A percentile compares a stretch with the other conserved stretches of the same genome.
phyloP scores from a whole-genome alignment of 1,140 invertebrate genomes.

The Neodiprion lecontei region DNA sequence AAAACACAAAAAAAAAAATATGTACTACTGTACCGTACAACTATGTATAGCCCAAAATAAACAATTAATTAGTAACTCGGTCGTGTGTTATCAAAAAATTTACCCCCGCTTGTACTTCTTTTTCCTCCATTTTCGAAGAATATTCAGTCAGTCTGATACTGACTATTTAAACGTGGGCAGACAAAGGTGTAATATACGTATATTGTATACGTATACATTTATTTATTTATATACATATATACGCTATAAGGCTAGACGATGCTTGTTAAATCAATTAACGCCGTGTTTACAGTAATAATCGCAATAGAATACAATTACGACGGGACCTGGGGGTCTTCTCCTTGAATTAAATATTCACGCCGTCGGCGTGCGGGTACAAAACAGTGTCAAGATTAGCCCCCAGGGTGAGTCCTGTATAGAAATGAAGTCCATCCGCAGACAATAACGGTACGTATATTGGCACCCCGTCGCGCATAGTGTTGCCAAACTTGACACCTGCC shows the following conservation, averaged over 20 bases:
- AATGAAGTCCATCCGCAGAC: background rate
- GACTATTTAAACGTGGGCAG: too few species aligned
- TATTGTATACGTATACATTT: background rate
- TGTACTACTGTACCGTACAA: constrained; percentile 7
- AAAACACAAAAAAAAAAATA: background rate
- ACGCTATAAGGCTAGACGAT: too few species aligned
- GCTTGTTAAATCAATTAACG: background rate
- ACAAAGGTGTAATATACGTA: background rate
- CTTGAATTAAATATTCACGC: background rate
- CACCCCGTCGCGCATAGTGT: background rate
- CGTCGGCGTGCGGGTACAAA: background rate
- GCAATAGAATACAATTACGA: background rate
- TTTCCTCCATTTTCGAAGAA: too few species aligned
- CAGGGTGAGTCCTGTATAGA: background rate
- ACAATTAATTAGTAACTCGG: constrained; percentile 6
- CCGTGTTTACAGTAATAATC: background rate
- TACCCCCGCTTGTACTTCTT: background rate
- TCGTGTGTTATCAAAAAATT: background rate
- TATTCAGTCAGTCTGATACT: too few species aligned
- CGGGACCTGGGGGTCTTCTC: background rate
- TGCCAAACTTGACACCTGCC: constrained; percentile 6
- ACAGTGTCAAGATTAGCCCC: background rate
- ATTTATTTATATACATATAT: too few species aligned
- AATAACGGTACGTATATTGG: constrained; percentile 14
- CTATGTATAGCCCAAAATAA: constrained; percentile 5